These are phyloP conservation scores for Girardia tigrina DNA, from an alignment of 2,888 invertebrate genomes.

Conservation along the genomic window DNA sequence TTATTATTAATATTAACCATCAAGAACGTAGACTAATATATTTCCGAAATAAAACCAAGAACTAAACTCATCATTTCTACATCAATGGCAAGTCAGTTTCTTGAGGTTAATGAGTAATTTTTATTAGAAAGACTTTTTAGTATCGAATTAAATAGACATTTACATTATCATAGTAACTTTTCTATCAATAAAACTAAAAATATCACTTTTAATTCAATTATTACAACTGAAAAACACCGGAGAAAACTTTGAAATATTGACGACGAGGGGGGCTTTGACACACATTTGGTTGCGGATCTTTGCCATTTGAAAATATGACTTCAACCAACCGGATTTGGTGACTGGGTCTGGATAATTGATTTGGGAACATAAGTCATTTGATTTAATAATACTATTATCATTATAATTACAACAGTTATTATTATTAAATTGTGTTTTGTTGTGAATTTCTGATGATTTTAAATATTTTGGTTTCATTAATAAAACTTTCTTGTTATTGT, in stretches of 20 bases:
- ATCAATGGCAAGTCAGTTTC: neutral
- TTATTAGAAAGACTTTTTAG: neutral
- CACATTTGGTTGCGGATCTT: neutral
- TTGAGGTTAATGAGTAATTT: neutral
- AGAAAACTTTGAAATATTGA: neutral
- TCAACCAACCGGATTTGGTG: neutral
- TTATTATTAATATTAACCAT: too few species aligned
- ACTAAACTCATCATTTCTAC: neutral
- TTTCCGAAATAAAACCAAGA: neutral
- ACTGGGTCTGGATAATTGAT: neutral
- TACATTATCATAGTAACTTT: neutral
- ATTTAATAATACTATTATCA: neutral
- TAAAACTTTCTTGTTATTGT: too few species aligned
- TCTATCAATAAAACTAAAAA: neutral
- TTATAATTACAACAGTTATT: too few species aligned
- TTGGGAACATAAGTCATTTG: neutral
- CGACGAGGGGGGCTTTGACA: neutral
- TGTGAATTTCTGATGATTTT: too few species aligned
- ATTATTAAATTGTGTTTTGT: too few species aligned
- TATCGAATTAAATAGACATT: neutral
- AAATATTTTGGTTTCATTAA: too few species aligned
- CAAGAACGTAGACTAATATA: neutral
- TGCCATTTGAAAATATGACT: neutral
- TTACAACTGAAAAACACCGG: neutral
- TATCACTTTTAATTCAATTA: neutral